A percentile compares a stretch with the other conserved stretches of the same genome.
Conservation (phyloP, 2,797 vertebrate genomes). For the Gymnothorax javanicus region DNA sequence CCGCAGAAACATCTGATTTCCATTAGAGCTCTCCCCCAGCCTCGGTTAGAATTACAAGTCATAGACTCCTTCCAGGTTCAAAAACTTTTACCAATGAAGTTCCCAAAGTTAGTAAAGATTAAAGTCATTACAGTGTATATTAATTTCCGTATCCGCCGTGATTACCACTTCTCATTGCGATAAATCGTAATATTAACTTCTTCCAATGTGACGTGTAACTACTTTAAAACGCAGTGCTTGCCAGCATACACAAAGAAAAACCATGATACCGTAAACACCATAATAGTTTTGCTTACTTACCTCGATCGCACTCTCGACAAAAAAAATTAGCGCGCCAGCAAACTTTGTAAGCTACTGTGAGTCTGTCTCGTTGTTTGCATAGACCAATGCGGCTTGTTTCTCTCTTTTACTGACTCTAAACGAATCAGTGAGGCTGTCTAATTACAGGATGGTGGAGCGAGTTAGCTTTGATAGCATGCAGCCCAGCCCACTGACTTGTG, state of each 20-base stretch:
- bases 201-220: not conserved
- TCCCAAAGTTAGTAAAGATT: not conserved
- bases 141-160: not conserved
- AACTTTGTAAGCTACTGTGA: not conserved
- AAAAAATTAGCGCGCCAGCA: not conserved
- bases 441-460: slow-evolving; percentile 46
- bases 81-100: slow-evolving; percentile 5
- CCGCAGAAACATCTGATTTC: slow-evolving; percentile 67
- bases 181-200: not conserved
- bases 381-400: not conserved
- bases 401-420: not conserved
- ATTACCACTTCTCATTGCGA: not conserved
- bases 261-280: not conserved
- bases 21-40: slow-evolving; percentile 55
- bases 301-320: not conserved
- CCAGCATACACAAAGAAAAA: slow-evolving; percentile 3
- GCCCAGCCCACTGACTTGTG: slow-evolving; percentile 63
- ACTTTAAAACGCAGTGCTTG: not conserved
- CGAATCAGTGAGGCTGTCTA: not conserved
- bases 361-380: not conserved
- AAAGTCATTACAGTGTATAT: not conserved
- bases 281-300: not conserved
- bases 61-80: slow-evolving; percentile 11
- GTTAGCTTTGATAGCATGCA: slow-evolving; percentile 5
- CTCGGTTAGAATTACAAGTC: slow-evolving; percentile 11